Percentiles rank a stretch among this genome's conserved stretches.
Conservation (phyloP, 2,113 vertebrate genomes). For the Phylloscopus whistleri region DNA sequence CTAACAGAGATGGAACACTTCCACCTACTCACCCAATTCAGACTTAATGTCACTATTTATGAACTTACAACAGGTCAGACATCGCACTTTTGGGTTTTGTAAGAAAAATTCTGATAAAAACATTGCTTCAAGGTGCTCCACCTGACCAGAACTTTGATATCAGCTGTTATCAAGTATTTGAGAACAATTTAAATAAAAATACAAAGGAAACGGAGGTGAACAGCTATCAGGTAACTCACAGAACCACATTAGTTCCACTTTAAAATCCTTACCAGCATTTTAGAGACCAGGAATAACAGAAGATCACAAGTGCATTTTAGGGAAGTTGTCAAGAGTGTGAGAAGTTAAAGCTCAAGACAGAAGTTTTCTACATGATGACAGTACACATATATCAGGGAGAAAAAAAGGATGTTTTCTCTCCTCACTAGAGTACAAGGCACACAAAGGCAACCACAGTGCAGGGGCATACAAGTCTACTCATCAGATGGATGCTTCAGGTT, state of each 20-base stretch:
- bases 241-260: background rate
- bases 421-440: background rate
- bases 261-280: background rate
- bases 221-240: background rate
- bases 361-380: background rate
- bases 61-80: background rate
- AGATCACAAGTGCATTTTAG: accelerated
- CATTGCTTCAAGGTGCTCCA: background rate
- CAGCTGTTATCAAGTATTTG: background rate
- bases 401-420: background rate
- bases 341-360: background rate
- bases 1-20: background rate
- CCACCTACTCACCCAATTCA: background rate
- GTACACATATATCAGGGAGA: accelerated
- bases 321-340: background rate
- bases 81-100: background rate
- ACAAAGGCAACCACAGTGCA: background rate
- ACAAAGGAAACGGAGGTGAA: background rate
- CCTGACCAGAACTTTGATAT: background rate
- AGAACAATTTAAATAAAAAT: background rate
- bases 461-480: background rate
- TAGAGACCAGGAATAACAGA: background rate
- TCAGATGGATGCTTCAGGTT: background rate
- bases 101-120: background rate
- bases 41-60: background rate